Evolutionary conservation across 2,888 invertebrate genomes (phyloP).

Genomic region (Microplitis deprimator): DNA sequence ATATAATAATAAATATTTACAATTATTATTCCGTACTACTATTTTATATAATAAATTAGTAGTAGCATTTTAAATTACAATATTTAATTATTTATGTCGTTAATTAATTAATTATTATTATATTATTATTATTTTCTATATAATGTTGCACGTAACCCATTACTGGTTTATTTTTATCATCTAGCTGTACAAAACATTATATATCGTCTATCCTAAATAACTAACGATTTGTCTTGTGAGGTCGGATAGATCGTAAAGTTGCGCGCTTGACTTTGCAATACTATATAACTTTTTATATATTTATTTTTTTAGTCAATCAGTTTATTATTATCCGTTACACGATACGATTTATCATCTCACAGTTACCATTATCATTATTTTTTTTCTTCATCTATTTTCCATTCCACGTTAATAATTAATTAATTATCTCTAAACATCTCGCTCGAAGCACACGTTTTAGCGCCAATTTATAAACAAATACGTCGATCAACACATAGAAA

Average conservation of each 20-base stretch:
- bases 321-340: conserved; percentile 39
- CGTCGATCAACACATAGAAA: not conserved
- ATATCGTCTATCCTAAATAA: conserved; percentile 63
- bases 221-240: conserved; percentile 69
- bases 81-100: conserved; percentile 50
- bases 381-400: conserved; percentile 30
- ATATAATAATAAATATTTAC: conserved; percentile 62
- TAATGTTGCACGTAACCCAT: conserved; percentile 71
- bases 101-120: conserved; percentile 49
- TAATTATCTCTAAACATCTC: not conserved
- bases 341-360: conserved; percentile 31
- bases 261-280: conserved; percentile 52
- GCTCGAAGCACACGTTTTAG: not conserved
- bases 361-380: conserved; percentile 46
- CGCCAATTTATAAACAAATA: not conserved
- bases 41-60: conserved; percentile 58
- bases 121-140: conserved; percentile 55
- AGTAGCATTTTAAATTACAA: conserved; percentile 67
- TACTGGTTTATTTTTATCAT: conserved; percentile 67
- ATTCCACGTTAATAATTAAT: not conserved
- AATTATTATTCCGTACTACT: conserved; percentile 63
- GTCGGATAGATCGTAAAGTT: conserved; percentile 63
- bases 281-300: conserved; percentile 39
- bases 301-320: conserved; percentile 40
- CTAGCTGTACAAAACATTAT: conserved; percentile 71